phyloP scores from a whole-genome alignment of 2,113 vertebrate genomes.

The Sarotherodon lohbergeri region DNA sequence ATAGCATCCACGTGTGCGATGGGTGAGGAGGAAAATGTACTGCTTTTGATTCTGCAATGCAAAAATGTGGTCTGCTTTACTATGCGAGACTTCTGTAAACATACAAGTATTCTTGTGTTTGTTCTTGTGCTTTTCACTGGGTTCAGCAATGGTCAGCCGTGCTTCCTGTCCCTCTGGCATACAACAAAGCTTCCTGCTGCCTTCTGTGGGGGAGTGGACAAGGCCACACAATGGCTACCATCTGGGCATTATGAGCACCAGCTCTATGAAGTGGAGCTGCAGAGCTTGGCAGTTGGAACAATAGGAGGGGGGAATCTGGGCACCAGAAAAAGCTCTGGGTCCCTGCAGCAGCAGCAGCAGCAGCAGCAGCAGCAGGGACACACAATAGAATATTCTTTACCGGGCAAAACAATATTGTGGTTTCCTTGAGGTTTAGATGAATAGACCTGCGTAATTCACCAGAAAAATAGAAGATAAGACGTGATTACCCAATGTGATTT shows the following conservation, averaged over 20 bases:
- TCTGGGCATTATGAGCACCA: constrained; percentile 68
- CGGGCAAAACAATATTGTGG: neutral
- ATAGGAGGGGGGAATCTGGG: constrained; percentile 43
- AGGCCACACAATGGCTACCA: constrained; percentile 74
- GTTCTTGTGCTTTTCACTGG: constrained; percentile 38
- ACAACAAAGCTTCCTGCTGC: constrained; percentile 74
- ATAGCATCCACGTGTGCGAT: neutral
- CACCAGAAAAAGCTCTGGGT: constrained; percentile 30
- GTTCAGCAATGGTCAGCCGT: constrained; percentile 49
- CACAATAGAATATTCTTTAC: constrained; percentile 32
- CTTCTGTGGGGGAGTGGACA: constrained; percentile 52
- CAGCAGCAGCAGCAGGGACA: neutral
- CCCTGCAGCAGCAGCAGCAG: constrained; percentile 48
- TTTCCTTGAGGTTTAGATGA: neutral
- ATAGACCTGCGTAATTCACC: neutral
- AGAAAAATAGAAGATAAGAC: neutral
- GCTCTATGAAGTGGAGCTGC: constrained; percentile 54
- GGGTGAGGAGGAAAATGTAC: neutral
- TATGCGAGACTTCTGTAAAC: constrained; percentile 4
- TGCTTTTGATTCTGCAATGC: neutral
- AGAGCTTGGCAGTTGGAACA: constrained; percentile 58
- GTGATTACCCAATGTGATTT: constrained; percentile 91
- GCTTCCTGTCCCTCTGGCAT: constrained; percentile 69
- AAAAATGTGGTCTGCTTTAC: neutral
- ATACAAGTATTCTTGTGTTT: constrained; percentile 18